These are phyloP conservation scores for Callyntrura guangdongensis DNA, from an alignment of 2,888 invertebrate genomes.

Conservation along the genomic window DNA sequence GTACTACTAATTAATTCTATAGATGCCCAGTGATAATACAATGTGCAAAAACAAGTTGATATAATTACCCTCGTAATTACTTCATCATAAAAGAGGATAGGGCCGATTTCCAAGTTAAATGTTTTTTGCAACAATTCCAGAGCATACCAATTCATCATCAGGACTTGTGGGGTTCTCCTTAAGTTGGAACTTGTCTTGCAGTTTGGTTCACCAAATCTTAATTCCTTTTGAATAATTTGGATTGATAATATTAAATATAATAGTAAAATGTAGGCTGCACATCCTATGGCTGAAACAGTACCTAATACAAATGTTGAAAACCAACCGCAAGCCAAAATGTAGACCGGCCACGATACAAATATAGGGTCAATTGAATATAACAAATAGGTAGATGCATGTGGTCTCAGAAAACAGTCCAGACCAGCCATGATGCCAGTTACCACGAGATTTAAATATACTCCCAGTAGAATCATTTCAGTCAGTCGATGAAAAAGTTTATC, in stretches of 20 bases:
- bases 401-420: neutral
- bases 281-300: neutral
- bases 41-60: neutral
- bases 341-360: neutral
- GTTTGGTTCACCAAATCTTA: neutral
- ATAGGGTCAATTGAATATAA: neutral
- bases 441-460: neutral
- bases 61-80: neutral
- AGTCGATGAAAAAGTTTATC: neutral
- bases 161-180: neutral
- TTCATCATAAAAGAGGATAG: neutral
- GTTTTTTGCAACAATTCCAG: neutral
- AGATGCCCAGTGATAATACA: neutral
- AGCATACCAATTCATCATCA: neutral
- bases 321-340: neutral
- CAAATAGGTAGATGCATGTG: neutral
- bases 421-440: neutral
- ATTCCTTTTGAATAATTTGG: neutral
- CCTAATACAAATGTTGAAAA: neutral
- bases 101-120: neutral
- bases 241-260: neutral
- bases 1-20: neutral
- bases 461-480: neutral
- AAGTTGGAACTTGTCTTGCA: neutral
- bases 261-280: neutral